Conservation (phyloP, 2,113 vertebrate species). For the Lonchura striata region DNA sequence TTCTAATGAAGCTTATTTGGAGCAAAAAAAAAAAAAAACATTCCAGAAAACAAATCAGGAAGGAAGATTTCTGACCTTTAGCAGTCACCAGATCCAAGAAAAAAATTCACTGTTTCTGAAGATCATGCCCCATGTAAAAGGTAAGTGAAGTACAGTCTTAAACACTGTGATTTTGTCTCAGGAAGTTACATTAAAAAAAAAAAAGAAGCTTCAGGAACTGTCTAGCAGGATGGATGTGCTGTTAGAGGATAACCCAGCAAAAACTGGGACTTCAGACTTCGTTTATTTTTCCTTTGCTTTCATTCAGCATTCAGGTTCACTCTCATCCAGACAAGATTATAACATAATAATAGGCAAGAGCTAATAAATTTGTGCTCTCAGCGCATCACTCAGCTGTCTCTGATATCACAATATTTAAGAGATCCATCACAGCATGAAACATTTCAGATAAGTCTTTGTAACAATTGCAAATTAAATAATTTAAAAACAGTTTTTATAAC, state of each 20-base stretch:
- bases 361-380: slow-evolving; percentile 3
- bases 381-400: slow-evolving; percentile 35
- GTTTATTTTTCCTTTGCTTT: not conserved
- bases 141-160: not conserved
- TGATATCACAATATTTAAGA: slow-evolving; percentile 50
- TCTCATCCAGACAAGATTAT: not conserved
- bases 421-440: slow-evolving; percentile 19
- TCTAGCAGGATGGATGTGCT: not conserved
- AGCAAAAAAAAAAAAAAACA: not conserved
- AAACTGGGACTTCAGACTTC: not conserved
- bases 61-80: not conserved
- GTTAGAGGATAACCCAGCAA: not conserved
- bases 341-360: not conserved
- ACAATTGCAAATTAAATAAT: not conserved
- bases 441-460: not conserved
- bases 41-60: not conserved
- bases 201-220: not conserved
- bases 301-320: not conserved
- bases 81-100: not conserved
- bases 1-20: not conserved
- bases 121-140: not conserved
- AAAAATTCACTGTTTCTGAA: not conserved
- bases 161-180: not conserved
- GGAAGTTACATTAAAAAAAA: not conserved
- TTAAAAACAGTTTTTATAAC: slow-evolving; percentile 17